Evolutionary conservation across 1,140 invertebrate species (phyloP).

Genomic region (Drosophila pectinifera): DNA sequence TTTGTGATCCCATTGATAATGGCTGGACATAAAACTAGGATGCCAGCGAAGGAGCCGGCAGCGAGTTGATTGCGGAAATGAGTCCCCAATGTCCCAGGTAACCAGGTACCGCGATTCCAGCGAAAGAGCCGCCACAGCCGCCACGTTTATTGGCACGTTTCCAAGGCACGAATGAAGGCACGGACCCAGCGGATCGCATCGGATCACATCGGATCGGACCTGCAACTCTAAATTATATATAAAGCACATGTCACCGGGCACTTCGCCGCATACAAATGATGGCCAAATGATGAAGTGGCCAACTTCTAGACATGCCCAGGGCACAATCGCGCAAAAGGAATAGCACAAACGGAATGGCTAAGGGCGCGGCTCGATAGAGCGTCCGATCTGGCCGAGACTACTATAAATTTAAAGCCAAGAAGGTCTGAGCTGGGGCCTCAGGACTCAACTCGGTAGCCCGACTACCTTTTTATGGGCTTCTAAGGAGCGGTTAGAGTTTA

Average conservation of each 20-base stretch:
- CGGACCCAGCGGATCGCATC: slow-evolving; percentile 40
- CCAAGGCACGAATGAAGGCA: slow-evolving; percentile 67
- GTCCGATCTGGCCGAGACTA: slow-evolving; percentile 4
- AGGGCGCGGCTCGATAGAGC: slow-evolving; percentile 54
- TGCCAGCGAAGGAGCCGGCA: slow-evolving; percentile 44
- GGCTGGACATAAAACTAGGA: slow-evolving; percentile 80
- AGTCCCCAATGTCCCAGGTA: slow-evolving; percentile 45
- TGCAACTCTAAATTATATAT: slow-evolving; percentile 84
- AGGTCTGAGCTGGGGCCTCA: neutral
- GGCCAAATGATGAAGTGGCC: slow-evolving; percentile 49
- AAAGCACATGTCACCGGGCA: slow-evolving; percentile 82
- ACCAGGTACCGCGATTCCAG: slow-evolving; percentile 57
- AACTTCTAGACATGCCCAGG: slow-evolving; percentile 75
- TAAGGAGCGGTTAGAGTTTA: neutral
- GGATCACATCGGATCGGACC: slow-evolving; percentile 45
- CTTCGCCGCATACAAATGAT: slow-evolving; percentile 79
- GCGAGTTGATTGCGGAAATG: slow-evolving; percentile 69
- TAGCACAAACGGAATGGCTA: slow-evolving; percentile 32
- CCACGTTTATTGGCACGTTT: slow-evolving; percentile 51
- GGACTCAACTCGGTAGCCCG: neutral
- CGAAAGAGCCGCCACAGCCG: slow-evolving; percentile 45
- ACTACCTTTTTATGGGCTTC: neutral
- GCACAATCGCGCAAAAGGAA: slow-evolving; percentile 50
- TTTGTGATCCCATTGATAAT: slow-evolving; percentile 78
- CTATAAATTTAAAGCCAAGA: slow-evolving; percentile 24